Conservation (phyloP, 1,140 invertebrate genomes). For the Muscidifurax raptorellus region DNA sequence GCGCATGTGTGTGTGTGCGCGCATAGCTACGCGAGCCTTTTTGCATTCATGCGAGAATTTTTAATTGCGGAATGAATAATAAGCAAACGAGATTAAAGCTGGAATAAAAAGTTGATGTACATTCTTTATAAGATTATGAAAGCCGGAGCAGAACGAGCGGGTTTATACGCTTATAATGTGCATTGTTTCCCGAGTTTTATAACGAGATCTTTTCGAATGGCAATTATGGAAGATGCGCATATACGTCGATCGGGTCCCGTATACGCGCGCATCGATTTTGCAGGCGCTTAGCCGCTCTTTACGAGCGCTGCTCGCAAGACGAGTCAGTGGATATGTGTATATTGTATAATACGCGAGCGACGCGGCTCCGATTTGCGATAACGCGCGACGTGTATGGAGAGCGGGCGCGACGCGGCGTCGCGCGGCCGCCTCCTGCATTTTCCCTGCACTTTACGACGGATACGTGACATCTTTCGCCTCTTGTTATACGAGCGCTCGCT, state of each 20-base stretch:
- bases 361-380: slow-evolving; percentile 34
- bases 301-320: background rate
- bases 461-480: slow-evolving; percentile 41
- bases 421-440: slow-evolving; percentile 6
- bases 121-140: background rate
- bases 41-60: slow-evolving; percentile 7
- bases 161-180: too few species aligned
- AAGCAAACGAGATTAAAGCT: too few species aligned
- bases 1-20: too few species aligned
- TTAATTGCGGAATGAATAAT: slow-evolving; percentile 25
- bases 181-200: too few species aligned
- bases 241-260: too few species aligned
- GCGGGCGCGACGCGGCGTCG: background rate
- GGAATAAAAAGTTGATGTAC: background rate
- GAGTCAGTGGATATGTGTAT: slow-evolving; percentile 26
- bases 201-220: too few species aligned
- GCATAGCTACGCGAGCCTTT: background rate
- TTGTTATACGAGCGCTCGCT: slow-evolving; percentile 44
- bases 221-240: too few species aligned
- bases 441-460: slow-evolving; percentile 49
- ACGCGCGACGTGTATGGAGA: slow-evolving; percentile 22
- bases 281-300: background rate
- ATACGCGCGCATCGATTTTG: background rate
- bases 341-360: background rate
- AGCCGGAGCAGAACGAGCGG: too few species aligned